Evolutionary conservation across 2,888 invertebrate genomes (phyloP).

Genomic region (Scrobipalpa atriplicella): DNA sequence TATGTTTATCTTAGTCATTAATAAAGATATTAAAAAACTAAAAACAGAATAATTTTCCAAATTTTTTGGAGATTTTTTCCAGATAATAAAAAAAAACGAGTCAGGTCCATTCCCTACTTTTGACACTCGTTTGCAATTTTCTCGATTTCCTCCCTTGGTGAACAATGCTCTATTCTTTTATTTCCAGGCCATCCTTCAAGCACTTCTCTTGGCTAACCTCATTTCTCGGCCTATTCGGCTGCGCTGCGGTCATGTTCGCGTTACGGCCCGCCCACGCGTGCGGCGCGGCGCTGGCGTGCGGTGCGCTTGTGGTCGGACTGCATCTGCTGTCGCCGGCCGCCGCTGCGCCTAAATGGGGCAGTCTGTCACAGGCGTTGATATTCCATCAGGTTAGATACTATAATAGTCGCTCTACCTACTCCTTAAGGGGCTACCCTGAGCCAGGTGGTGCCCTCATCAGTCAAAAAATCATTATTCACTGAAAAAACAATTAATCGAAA

Average conservation of each 20-base stretch:
- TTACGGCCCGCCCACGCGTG: slow-evolving; percentile 96
- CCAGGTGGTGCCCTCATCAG: too few relatives aligned
- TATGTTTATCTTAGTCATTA: too few relatives aligned
- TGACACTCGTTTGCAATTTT: neutral
- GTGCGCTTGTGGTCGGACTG: slow-evolving; percentile 92
- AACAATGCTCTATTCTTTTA: neutral
- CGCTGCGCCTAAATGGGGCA: slow-evolving; percentile 94
- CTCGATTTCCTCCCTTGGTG: neutral
- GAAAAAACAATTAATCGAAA: too few relatives aligned
- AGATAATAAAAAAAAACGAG: too few relatives aligned
- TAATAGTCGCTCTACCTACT: too few relatives aligned
- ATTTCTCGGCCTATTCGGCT: slow-evolving; percentile 91
- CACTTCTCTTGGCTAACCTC: slow-evolving; percentile 98
- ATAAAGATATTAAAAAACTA: too few relatives aligned
- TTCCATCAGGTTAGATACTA: slow-evolving; percentile 97
- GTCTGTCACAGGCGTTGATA: slow-evolving; percentile 99
- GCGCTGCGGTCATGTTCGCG: slow-evolving; percentile 96
- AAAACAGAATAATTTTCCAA: too few relatives aligned
- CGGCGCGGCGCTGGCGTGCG: slow-evolving; percentile 92
- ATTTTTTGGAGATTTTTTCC: too few relatives aligned
- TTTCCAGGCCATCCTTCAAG: slow-evolving; percentile 94
- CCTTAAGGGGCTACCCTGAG: too few relatives aligned
- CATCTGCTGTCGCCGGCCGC: slow-evolving; percentile 95
- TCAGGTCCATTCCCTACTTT: too few relatives aligned
- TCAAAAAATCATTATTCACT: too few relatives aligned